Evolutionary conservation across 1,140 invertebrate species (phyloP).

Genomic region (Lepidurus packardi): DNA sequence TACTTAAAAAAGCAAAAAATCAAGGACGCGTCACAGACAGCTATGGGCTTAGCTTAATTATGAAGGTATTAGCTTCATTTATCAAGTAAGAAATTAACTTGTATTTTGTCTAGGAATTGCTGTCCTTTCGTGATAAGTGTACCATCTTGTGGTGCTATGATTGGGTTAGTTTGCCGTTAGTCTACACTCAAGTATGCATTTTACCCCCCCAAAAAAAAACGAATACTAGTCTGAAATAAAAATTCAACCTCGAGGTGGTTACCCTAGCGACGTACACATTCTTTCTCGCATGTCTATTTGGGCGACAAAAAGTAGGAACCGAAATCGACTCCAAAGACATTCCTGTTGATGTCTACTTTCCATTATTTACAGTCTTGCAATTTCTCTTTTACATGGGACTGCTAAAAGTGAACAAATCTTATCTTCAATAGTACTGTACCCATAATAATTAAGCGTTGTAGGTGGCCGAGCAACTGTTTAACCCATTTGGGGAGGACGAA

Average conservation of each 20-base stretch:
- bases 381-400: slow-evolving; percentile 75
- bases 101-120: slow-evolving; percentile 53
- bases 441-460: slow-evolving; percentile 38
- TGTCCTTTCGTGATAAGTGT: slow-evolving; percentile 60
- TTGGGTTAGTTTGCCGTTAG: slow-evolving; percentile 92
- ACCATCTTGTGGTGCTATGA: slow-evolving; percentile 77
- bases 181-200: slow-evolving; percentile 85
- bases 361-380: slow-evolving; percentile 64
- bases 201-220: neutral
- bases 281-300: slow-evolving; percentile 62
- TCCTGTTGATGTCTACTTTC: slow-evolving; percentile 62
- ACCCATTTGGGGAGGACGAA: slow-evolving; percentile 71
- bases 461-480: slow-evolving; percentile 65
- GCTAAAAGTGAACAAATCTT: slow-evolving; percentile 49
- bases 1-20: slow-evolving; percentile 51
- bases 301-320: slow-evolving; percentile 55
- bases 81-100: neutral
- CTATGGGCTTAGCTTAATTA: slow-evolving; percentile 58
- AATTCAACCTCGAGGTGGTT: slow-evolving; percentile 54
- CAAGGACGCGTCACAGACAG: slow-evolving; percentile 50
- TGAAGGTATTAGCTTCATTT: slow-evolving; percentile 50
- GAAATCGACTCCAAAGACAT: slow-evolving; percentile 47
- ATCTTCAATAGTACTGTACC: neutral
- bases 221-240: neutral
- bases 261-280: slow-evolving; percentile 68